Evolutionary conservation across 2,113 vertebrate species (phyloP).

Genomic region (Halcyon malimbica): DNA sequence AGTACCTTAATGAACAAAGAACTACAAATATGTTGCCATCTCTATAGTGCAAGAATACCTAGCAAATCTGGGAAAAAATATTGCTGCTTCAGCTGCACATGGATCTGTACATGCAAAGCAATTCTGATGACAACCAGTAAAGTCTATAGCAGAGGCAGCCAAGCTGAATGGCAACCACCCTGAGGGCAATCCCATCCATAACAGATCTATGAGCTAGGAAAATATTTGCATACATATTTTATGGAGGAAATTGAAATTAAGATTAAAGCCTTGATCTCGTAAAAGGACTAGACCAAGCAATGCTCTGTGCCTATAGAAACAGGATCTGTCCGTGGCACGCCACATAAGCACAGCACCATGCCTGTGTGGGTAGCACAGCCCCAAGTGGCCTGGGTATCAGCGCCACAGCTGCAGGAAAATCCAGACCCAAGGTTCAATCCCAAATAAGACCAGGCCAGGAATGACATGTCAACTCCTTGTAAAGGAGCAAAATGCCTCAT

Average conservation of each 20-base stretch:
- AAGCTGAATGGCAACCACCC: conserved; percentile 1
- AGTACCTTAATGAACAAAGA: background rate
- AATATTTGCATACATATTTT: conserved; percentile 34
- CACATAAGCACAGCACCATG: rapidly evolving
- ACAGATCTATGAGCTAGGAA: background rate
- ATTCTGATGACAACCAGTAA: background rate
- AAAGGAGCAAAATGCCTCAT: background rate
- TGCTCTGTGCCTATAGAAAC: background rate
- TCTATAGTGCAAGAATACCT: background rate
- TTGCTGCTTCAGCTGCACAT: background rate
- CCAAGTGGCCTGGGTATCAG: background rate
- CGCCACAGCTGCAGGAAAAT: background rate
- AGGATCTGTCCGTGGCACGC: background rate
- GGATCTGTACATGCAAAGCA: background rate
- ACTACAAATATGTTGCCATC: background rate
- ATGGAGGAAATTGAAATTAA: background rate
- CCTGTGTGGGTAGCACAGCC: rapidly evolving
- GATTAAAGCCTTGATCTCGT: conserved; percentile 1
- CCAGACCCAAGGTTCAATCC: background rate
- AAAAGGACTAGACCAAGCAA: background rate
- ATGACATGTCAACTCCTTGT: rapidly evolving
- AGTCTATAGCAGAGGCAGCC: background rate
- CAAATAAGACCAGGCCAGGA: background rate
- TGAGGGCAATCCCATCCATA: background rate
- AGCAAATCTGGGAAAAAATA: background rate